These are phyloP conservation scores for Conger conger DNA, from an alignment of 2,113 vertebrate species.

Conservation along the genomic window DNA sequence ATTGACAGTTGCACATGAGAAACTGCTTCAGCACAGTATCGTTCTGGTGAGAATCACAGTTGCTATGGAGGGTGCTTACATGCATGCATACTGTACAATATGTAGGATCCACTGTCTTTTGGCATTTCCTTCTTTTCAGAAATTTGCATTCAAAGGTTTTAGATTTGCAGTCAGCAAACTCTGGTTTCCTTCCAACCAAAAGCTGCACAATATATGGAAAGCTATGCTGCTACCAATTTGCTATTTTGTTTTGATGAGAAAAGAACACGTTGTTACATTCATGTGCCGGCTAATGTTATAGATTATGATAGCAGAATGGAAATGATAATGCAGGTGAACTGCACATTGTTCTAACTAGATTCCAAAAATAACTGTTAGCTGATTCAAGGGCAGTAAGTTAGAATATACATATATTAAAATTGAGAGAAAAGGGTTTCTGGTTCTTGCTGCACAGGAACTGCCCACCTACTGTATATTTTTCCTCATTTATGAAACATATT, in stretches of 20 bases:
- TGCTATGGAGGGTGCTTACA: too few species aligned
- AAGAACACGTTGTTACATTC: slow-evolving; percentile 1
- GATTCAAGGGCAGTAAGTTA: slow-evolving; percentile 47
- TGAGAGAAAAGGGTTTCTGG: slow-evolving; percentile 17
- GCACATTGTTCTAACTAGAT: slow-evolving; percentile 37
- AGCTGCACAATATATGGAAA: not conserved
- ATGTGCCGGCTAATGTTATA: not conserved
- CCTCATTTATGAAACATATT: slow-evolving; percentile 58
- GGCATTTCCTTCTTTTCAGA: not conserved
- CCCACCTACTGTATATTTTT: slow-evolving; percentile 50
- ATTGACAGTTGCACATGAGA: not conserved
- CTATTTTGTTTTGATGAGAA: not conserved
- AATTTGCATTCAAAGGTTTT: not conserved
- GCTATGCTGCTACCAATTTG: not conserved
- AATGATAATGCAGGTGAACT: slow-evolving; percentile 43
- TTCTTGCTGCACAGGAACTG: slow-evolving; percentile 50
- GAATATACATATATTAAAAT: slow-evolving; percentile 46
- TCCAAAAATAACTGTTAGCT: slow-evolving; percentile 49
- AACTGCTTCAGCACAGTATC: not conserved
- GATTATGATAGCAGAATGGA: not conserved
- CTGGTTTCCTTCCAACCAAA: not conserved
- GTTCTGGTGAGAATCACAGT: not conserved
- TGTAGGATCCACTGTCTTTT: not conserved
- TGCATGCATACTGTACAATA: not conserved
- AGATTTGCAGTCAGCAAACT: not conserved